These are phyloP conservation scores for Alcis repandata DNA, from an alignment of 2,888 invertebrate genomes.

Conservation along the genomic window DNA sequence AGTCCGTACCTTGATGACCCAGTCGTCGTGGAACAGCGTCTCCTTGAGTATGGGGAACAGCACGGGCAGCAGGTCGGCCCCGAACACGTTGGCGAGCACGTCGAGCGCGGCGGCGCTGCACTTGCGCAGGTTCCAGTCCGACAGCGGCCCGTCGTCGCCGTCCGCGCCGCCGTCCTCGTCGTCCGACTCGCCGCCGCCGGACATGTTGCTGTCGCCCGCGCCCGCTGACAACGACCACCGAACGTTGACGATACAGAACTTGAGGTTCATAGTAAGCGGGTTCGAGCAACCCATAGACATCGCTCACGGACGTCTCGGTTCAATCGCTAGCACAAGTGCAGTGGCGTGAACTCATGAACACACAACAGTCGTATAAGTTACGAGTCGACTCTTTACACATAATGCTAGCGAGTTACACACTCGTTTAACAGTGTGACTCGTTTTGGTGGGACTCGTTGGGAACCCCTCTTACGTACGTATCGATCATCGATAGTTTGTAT, in stretches of 20 bases:
- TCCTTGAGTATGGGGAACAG: conserved; percentile 98
- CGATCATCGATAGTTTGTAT: too few relatives aligned
- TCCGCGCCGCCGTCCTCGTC: conserved; percentile 93
- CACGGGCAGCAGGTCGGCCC: conserved; percentile 96
- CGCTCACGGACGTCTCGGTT: too few relatives aligned
- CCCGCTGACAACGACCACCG: conserved; percentile 61
- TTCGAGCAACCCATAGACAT: too few relatives aligned
- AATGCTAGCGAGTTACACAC: too few relatives aligned
- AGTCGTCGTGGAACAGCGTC: conserved; percentile 97
- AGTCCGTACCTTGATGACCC: conserved; percentile 96
- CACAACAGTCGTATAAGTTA: too few relatives aligned
- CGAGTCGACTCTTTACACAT: too few relatives aligned
- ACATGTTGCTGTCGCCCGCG: conserved; percentile 85
- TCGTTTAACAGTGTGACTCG: too few relatives aligned
- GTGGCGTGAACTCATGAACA: too few relatives aligned
- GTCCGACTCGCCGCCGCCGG: conserved; percentile 88
- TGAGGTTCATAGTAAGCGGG: too few relatives aligned
- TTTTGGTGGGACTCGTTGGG: too few relatives aligned
- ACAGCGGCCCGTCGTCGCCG: conserved; percentile 95
- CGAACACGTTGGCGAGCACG: conserved; percentile 98
- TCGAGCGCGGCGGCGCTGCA: conserved; percentile 99
- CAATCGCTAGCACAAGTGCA: too few relatives aligned
- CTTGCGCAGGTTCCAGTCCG: conserved; percentile 99
- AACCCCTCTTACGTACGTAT: too few relatives aligned
- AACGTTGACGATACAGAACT: background rate